Base-by-base conservation (phyloP, 2,797 vertebrate genomes). In the Hydrolagus colliei region DNA sequence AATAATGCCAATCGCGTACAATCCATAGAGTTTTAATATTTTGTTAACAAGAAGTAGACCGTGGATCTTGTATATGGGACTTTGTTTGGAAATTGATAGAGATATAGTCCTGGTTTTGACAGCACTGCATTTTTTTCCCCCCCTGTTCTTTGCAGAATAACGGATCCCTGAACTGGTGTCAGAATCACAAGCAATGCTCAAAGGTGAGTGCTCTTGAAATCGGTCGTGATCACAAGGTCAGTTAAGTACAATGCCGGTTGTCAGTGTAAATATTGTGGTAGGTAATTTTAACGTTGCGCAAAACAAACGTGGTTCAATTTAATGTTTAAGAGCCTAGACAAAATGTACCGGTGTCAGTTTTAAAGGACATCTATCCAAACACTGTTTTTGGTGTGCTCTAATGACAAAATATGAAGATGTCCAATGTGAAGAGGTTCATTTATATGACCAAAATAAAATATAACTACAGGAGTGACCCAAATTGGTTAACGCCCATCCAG, bases 141-240 rank as follows among this genome's bases (percentile, higher is more conserved):
- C 13, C 11, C 61, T 88, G 86, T 86, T 11, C 87, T 87, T 91
- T 92, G 71, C 95, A 98, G 97, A 97, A 96, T 92, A 98, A 98
- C 86, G 96, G 97, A 65, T 98, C 97, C 67, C 93, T 98, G 95
- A 93, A 95, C 87, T 98, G 97, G 97, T 98, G 97, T 92, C 96
- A 96, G 94, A 98, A 96, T 94, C 96, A 98, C 93, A 98, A 98
- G 92, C 97, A 98, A 73, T 98, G 97, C 93, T 97, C 96, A 87
- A 98, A 98, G 97, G 97, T 98, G 96, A 0, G 87, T 87, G 8
- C 0, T 20, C 18, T 10, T 2, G n/a, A 82, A 68, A 16, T 32
- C 32, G 41, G 27, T 1, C 32, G 0, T 13, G 22, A 82, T 35
- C 35, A 75, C 13, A 13, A 22, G 8, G 16, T 80, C 7, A 5